These are phyloP conservation scores for Orussus abietinus DNA, from an alignment of 1,140 invertebrate species.

Conservation along the genomic window DNA sequence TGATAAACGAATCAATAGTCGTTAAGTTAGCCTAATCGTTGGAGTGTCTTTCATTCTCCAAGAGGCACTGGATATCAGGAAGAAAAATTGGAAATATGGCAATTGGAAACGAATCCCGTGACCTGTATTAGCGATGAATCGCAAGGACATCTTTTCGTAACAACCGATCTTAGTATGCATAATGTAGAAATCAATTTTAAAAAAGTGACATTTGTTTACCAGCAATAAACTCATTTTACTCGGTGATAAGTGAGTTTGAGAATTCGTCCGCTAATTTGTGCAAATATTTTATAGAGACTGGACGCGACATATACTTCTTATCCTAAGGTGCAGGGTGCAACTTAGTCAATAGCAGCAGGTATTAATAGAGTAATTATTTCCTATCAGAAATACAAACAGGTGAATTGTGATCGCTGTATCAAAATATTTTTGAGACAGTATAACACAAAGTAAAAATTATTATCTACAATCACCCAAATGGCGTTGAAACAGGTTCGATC, in stretches of 20 bases:
- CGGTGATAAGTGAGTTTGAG: slow-evolving; percentile 8
- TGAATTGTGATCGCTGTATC: slow-evolving; percentile 9
- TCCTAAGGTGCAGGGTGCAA: slow-evolving; percentile 19
- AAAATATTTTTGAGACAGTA: too few relatives aligned
- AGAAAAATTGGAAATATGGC: slow-evolving; percentile 17
- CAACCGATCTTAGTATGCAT: slow-evolving; percentile 9
- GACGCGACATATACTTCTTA: neutral
- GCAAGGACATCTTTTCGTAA: slow-evolving; percentile 14
- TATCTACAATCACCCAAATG: too few relatives aligned
- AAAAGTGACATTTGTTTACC: slow-evolving; percentile 13
- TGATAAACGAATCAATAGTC: slow-evolving; percentile 31
- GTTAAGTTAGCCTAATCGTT: slow-evolving; percentile 27
- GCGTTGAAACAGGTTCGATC: too few relatives aligned
- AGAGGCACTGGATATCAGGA: slow-evolving; percentile 11
- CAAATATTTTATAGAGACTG: slow-evolving; percentile 11
- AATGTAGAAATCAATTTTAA: slow-evolving; percentile 12
- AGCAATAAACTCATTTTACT: slow-evolving; percentile 22
- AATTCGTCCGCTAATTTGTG: slow-evolving; percentile 16
- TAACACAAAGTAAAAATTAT: too few relatives aligned
- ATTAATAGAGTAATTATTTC: slow-evolving; percentile 33
- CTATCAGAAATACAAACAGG: slow-evolving; percentile 18
- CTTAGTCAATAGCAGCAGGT: slow-evolving; percentile 24
- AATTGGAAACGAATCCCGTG: slow-evolving; percentile 28
- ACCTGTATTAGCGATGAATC: slow-evolving; percentile 9
- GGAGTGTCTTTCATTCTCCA: slow-evolving; percentile 20